Evolutionary conservation across 2,113 vertebrate species (phyloP).

Genomic region (Hiodon tergisus): DNA sequence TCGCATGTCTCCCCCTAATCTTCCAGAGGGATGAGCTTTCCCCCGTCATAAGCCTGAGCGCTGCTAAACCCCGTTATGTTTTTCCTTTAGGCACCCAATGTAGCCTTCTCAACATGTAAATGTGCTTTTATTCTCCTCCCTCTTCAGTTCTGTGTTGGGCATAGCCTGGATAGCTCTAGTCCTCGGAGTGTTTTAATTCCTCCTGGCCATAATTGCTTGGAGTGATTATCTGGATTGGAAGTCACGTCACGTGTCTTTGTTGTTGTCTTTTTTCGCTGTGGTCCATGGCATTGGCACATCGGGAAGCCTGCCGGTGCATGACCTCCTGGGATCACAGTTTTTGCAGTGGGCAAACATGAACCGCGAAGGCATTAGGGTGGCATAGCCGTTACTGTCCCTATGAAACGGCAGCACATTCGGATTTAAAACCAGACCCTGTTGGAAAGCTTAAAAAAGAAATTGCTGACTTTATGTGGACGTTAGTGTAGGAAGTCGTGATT

Average conservation of each 20-base stretch:
- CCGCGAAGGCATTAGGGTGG: no score
- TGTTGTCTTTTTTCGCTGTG: background rate
- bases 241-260: background rate
- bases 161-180: background rate
- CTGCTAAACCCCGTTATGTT: background rate
- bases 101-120: background rate
- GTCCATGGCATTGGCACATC: background rate
- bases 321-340: no score
- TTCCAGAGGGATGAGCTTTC: background rate
- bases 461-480: no score
- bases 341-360: no score
- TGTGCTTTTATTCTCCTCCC: background rate
- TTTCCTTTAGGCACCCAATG: background rate
- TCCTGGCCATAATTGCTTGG: conserved; percentile 5
- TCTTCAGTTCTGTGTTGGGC: background rate
- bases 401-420: no score
- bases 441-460: no score
- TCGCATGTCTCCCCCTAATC: background rate
- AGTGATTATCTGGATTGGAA: conserved; percentile 19
- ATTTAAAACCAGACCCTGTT: no score
- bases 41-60: background rate
- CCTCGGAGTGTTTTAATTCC: conserved; percentile 5
- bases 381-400: no score
- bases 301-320: no score
- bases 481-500: no score